Conservation (phyloP, 2,888 invertebrate species). For the Mechanitis mazaeus region DNA sequence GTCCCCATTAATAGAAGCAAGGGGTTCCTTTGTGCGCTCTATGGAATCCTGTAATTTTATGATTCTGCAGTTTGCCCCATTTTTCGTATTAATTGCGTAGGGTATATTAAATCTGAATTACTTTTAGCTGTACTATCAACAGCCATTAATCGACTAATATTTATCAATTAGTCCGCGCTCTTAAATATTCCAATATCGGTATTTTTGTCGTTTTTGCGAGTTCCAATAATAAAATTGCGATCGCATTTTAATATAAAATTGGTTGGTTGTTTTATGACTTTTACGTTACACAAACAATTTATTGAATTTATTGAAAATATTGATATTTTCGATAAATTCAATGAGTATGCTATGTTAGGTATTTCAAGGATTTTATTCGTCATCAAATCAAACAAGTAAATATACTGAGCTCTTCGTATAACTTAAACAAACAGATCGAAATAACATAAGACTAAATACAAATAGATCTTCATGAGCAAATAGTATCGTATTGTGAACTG, state of each 20-base stretch:
- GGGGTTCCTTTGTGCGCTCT: constrained; percentile 61
- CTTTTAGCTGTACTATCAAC: constrained; percentile 54
- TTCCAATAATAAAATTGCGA: too few species aligned
- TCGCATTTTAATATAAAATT: too few species aligned
- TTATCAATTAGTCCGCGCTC: constrained; percentile 36
- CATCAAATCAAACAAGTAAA: constrained; percentile 17
- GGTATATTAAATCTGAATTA: constrained; percentile 60
- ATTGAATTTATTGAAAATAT: constrained; percentile 1
- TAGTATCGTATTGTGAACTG: constrained; percentile 65
- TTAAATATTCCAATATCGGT: neutral
- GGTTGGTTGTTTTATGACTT: constrained; percentile 1
- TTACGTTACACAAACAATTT: constrained; percentile 8
- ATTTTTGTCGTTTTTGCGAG: too few species aligned
- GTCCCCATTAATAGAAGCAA: constrained; percentile 61
- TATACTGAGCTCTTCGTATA: constrained; percentile 45
- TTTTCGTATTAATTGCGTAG: constrained; percentile 53
- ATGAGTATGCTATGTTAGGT: too few species aligned
- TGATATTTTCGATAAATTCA: too few species aligned
- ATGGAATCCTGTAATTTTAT: constrained; percentile 71
- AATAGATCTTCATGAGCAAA: constrained; percentile 64
- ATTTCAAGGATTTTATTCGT: neutral
- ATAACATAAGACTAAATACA: constrained; percentile 51
- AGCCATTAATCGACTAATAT: constrained; percentile 60
- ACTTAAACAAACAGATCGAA: constrained; percentile 51
- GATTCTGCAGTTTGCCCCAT: constrained; percentile 65